Evolutionary conservation across 92 coral and sea anemone species (phyloP), one percentile per base, ranked within the genome.

Genomic region (Palythoa caribaeorum): DNA sequence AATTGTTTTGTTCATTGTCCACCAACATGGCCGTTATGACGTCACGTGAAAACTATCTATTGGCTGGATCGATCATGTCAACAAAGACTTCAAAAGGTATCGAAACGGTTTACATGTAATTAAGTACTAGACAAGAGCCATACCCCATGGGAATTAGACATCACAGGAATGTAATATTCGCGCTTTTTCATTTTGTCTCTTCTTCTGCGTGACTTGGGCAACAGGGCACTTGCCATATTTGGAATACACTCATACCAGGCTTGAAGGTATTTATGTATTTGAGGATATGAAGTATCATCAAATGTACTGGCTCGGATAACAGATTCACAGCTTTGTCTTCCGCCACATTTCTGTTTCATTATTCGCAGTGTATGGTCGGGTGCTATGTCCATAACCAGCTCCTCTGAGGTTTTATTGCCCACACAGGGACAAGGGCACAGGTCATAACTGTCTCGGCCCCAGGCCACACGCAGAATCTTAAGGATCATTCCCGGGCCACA

Each of bases 181-280:
- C 92, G 85, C 62, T 63, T 91, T 5, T 80, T 78, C 80, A 73
- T 54, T 53, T 36, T 48, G 39, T 85, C 91, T 79, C 96, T 90
- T 53, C 92, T 89, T 36, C 69, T 72, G 16, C 94, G 87, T 57
- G 77, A 71, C 76, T 90, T 81, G 47, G 87, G 80, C 9, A 75
- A 50, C 38, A 90, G 70, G 19, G 66, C 69, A 28, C 84, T 44
- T 53, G 92, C 87, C 89, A 89, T 91, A 73, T 90, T 92, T 37
- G 99, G 99, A 57, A 96, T 92, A 40, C 99, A 96, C 85, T 96
- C 99, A 90, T 96, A 94, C 94, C 94, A 92, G 12, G 95, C 94
- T 84, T 91, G 91, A 12, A 96, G 88, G 73, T 95, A 95, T 38
- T 92, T 96, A 8, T 94, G 88, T 47, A 92, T 93, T 38, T 73